Base-by-base conservation (phyloP, 2,797 vertebrate species). In the Sebastes hubbsi region DNA sequence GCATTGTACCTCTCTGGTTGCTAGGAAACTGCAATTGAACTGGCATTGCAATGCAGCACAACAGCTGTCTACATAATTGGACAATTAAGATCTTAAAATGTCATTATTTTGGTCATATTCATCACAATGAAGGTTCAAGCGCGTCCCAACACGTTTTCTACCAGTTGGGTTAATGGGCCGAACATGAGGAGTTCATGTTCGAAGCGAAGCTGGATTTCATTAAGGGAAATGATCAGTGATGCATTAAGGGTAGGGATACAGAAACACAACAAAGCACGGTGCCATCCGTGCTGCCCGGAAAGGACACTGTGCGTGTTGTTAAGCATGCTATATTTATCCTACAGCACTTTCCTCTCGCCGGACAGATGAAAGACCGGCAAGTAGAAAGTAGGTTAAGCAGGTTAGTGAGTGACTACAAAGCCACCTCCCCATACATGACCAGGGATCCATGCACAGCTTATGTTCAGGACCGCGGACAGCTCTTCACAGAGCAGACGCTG, bases 11-110 rank as follows among this genome's bases (percentile, higher is more conserved):
- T 87, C 86, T 82, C 81, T 49, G 89, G 95, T 96, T 96, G 96
- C 96, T 96, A 96, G 95, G 96, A 95, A 96, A 96, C 96, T 90
- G 94, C 91, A 93, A 91, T 92, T 94, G 91, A 93, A 94, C 91
- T 92, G 91, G 89, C 92, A 94, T 94, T 93, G 91, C 94, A 90
- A 93, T 93, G 91, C 93, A 94, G 89, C 91, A 93, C 87, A 96
- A 95, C 94, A 95, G 93, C 94, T 95, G 95, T 95, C 94, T 80
- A 81, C 81, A 88, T 95, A 95, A 96, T 95, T 95, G 92, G 89
- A 95, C 94, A 95, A 95, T 96, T 96, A 95, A 95, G 94, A 95
- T 93, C 94, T 93, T 91, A 94, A 94, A 95, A 95, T 88, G 89
- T 89, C 92, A 92, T 95, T 91, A 94, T 95, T 94, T 92, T 87